Percentiles rank a stretch among this genome's conserved stretches.
These are phyloP conservation scores for Heliothis peltigera DNA, from an alignment of 2,888 invertebrate genomes.

Conservation along the genomic window DNA sequence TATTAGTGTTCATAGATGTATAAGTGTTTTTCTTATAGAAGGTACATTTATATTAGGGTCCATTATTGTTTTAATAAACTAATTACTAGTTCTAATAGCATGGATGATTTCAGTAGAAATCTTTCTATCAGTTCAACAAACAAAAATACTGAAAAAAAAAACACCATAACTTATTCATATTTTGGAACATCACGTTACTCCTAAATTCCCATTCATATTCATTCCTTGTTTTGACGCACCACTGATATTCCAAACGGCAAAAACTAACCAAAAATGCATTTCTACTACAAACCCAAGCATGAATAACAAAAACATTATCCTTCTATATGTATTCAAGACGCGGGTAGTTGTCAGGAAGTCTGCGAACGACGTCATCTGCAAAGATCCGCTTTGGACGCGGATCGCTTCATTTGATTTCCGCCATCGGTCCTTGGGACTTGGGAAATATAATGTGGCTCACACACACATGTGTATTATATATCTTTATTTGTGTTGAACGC, in stretches of 20 bases:
- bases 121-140: not conserved
- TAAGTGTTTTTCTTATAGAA: not conserved
- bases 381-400: conserved; percentile 74
- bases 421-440: conserved; percentile 53
- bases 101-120: not conserved
- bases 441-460: conserved; percentile 49
- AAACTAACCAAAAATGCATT: conserved; percentile 34
- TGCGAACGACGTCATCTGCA: conserved; percentile 74
- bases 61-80: too few species aligned
- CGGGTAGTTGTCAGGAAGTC: conserved; percentile 67
- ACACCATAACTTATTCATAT: not conserved
- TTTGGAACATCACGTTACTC: not conserved
- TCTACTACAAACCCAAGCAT: conserved; percentile 30
- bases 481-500: conserved; percentile 35
- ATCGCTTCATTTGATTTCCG: conserved; percentile 80
- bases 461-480: conserved; percentile 19
- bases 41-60: not conserved
- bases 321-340: conserved; percentile 64
- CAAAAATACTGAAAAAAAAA: not conserved
- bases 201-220: conserved; percentile 23
- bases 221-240: not conserved
- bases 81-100: too few species aligned
- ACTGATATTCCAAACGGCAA: conserved; percentile 7
- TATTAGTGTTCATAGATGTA: conserved; percentile 11
- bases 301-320: conserved; percentile 58